Evolutionary conservation across 2,888 invertebrate species (phyloP), one percentile per base, ranked within the genome.

Genomic region (Xestoiulus laeticollis): DNA sequence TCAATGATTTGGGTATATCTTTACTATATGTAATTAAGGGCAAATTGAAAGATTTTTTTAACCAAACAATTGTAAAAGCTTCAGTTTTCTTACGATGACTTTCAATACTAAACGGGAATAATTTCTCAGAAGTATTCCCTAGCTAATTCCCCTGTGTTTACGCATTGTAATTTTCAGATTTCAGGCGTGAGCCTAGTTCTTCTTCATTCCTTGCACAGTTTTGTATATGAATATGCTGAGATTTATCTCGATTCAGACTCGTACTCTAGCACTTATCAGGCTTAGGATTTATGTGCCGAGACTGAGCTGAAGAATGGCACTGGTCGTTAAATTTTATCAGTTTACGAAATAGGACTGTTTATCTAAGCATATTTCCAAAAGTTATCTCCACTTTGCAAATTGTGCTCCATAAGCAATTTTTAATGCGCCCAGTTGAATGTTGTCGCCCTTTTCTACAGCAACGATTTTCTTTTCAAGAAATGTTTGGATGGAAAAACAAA

Each of bases 311-410:
- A 68, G 68, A 26, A 68, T 26, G 68, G 68, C 26, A 68, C n/a
- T 68, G 68, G 68, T 68, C 68, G 68, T 68, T 68, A 68, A 68
- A 68, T 68, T 68, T 68, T 68, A 68, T 68, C 68, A 68, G 68
- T 68, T 68, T 68, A 68, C 22, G 68, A 68, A 68, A 68, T 68
- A 68, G 68, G 68, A 68, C 68, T 68, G 68, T 68, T 68, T 68
- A 68, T 68, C 68, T 68, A 68, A 68, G 68, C 68, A 68, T 68
- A 68, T 68, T 68, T 68, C 14, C 22, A 26, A 68, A 68, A 26
- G 68, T n/a, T 68, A 68, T 68, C 68, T 68, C 68, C 68, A 68
- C 68, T 68, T 68, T 68, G 68, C 68, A 68, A 68, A 68, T 68
- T 68, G 68, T 68, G 68, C 68, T 68, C 68, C 68, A 68, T 68